These are phyloP conservation scores for Drosophila nasuta DNA, from an alignment of 1,140 invertebrate species.

Conservation along the genomic window DNA sequence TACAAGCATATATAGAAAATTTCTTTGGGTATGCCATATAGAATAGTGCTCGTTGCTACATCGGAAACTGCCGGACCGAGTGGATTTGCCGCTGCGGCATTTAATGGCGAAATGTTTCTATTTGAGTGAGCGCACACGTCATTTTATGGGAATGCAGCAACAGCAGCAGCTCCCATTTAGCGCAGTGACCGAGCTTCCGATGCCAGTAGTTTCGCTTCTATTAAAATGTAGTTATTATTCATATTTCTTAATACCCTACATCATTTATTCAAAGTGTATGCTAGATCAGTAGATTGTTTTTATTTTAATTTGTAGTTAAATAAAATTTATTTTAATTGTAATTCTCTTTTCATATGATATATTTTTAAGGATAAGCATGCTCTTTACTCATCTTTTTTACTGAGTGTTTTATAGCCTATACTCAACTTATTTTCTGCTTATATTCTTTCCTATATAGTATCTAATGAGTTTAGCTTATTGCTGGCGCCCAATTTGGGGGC, in stretches of 20 bases:
- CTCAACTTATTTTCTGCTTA: neutral
- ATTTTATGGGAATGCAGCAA: constrained; percentile 67
- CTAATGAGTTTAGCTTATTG: constrained; percentile 22
- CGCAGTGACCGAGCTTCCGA: constrained; percentile 26
- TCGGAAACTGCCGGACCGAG: constrained; percentile 35
- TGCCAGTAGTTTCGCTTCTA: constrained; percentile 62
- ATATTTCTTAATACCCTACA: constrained; percentile 16
- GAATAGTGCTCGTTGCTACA: constrained; percentile 31
- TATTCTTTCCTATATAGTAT: constrained; percentile 8
- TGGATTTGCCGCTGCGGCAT: constrained; percentile 33
- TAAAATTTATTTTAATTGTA: neutral
- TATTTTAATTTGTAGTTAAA: neutral
- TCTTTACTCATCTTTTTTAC: neutral
- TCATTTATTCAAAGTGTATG: neutral
- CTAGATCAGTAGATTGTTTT: neutral
- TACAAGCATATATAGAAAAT: constrained; percentile 12
- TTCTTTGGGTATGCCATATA: constrained; percentile 50
- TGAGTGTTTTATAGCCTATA: neutral
- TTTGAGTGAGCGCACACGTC: constrained; percentile 72
- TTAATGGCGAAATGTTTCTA: constrained; percentile 74
- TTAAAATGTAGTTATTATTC: constrained; percentile 54
- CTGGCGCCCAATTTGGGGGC: constrained; percentile 25
- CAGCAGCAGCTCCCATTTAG: neutral
- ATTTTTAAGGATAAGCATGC: neutral
- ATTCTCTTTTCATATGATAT: neutral